Conservation (phyloP, 2,888 invertebrate genomes). For the Callosobruchus maculatus region DNA sequence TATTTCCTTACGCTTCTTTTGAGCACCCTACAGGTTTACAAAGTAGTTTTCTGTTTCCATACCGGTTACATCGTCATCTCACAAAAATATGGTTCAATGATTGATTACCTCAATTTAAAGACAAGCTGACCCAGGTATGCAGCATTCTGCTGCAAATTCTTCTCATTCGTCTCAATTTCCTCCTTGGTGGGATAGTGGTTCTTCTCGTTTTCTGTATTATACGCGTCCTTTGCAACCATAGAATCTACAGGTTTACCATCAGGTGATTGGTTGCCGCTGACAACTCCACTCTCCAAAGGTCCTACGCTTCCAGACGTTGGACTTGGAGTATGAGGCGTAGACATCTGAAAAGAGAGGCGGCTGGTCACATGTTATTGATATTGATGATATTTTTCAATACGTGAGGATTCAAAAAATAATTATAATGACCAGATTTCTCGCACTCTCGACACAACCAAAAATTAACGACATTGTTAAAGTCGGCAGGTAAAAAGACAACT, state of each 20-base stretch:
- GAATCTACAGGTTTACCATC: conserved; percentile 11
- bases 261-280: conserved; percentile 26
- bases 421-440: too few relatives aligned
- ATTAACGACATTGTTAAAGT: too few relatives aligned
- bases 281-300: conserved; percentile 42
- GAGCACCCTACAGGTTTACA: too few relatives aligned
- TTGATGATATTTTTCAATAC: too few relatives aligned
- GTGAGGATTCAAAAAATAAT: too few relatives aligned
- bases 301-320: conserved; percentile 47
- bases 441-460: too few relatives aligned
- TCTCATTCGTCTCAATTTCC: conserved; percentile 58
- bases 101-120: conserved; percentile 67
- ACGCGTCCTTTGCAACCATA: conserved; percentile 44
- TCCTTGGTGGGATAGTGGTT: conserved; percentile 52
- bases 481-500: too few relatives aligned
- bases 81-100: too few relatives aligned
- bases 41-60: too few relatives aligned
- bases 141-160: conserved; percentile 56
- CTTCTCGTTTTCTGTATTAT: conserved; percentile 50
- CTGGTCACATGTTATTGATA: too few relatives aligned
- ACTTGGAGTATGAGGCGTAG: conserved; percentile 46
- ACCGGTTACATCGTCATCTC: too few relatives aligned
- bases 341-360: conserved; percentile 42
- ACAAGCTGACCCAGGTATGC: conserved; percentile 82
- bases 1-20: too few relatives aligned